phyloP scores from a whole-genome alignment of 2,113 vertebrate species.

The Daboia siamensis region DNA sequence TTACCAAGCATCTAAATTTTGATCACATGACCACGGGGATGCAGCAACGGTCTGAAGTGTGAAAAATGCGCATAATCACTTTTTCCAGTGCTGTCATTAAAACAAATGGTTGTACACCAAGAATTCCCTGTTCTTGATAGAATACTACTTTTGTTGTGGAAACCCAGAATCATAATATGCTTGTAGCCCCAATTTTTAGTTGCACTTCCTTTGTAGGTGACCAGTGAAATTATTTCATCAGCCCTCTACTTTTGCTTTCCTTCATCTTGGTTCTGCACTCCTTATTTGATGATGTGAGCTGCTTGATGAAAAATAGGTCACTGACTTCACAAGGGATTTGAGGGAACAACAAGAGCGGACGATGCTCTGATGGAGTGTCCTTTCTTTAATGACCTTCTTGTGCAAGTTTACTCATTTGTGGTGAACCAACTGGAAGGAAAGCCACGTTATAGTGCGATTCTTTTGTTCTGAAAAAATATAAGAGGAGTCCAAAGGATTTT shows the following conservation, averaged over 20 bases:
- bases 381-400: not conserved
- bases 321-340: not conserved
- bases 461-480: not conserved
- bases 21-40: not conserved
- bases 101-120: not conserved
- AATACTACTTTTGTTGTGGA: conserved; percentile 19
- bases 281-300: not conserved
- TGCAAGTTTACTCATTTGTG: not conserved
- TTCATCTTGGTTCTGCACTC: not conserved
- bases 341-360: not conserved
- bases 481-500: not conserved
- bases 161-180: conserved; percentile 17
- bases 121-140: not conserved
- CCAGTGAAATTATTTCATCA: conserved; percentile 29
- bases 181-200: not conserved
- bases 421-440: not conserved
- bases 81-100: not conserved
- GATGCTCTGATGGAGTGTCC: not conserved
- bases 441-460: not conserved
- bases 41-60: not conserved
- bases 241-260: conserved; percentile 30
- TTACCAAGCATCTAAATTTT: not conserved
- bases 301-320: conserved; percentile 10
- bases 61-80: not conserved
- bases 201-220: not conserved